Evolutionary conservation across 2,888 invertebrate genomes (phyloP).

Genomic region (Prosopocoilus inquinatus): DNA sequence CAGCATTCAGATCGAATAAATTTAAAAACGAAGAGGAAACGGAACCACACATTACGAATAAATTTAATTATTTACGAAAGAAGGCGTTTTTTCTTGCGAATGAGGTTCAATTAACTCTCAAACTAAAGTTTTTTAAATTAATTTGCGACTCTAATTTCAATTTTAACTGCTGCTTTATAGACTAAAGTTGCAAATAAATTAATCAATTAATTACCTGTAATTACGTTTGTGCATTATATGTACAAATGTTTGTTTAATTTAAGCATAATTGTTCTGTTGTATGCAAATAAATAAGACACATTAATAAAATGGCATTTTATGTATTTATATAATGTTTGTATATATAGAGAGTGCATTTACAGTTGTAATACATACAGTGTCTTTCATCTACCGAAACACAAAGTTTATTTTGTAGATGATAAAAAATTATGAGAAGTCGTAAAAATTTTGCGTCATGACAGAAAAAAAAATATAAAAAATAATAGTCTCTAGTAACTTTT

Average conservation of each 20-base stretch:
- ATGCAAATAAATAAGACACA: conserved; percentile 6
- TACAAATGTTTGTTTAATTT: not conserved
- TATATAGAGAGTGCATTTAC: conserved; percentile 50
- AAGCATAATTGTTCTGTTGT: not conserved
- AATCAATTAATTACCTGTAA: too few species aligned
- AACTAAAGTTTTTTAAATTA: too few species aligned
- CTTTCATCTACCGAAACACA: conserved; percentile 36
- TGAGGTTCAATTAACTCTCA: too few species aligned
- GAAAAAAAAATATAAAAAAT: conserved; percentile 27
- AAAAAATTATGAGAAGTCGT: conserved; percentile 14
- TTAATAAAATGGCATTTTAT: conserved; percentile 43
- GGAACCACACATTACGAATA: too few species aligned
- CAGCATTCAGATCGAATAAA: too few species aligned
- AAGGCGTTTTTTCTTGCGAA: too few species aligned
- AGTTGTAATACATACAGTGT: conserved; percentile 50
- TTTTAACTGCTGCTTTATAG: too few species aligned
- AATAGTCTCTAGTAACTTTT: conserved; percentile 26
- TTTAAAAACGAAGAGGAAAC: too few species aligned
- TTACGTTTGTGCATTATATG: too few species aligned
- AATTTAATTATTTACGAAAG: too few species aligned
- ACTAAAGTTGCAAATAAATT: too few species aligned
- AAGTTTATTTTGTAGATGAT: conserved; percentile 22
- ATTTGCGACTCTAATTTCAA: too few species aligned
- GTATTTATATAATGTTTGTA: conserved; percentile 45
- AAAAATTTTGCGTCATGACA: conserved; percentile 4